Evolutionary conservation across 2,888 invertebrate genomes (phyloP), one percentile per base, ranked within the genome.

Genomic region (Eilema griseolum): DNA sequence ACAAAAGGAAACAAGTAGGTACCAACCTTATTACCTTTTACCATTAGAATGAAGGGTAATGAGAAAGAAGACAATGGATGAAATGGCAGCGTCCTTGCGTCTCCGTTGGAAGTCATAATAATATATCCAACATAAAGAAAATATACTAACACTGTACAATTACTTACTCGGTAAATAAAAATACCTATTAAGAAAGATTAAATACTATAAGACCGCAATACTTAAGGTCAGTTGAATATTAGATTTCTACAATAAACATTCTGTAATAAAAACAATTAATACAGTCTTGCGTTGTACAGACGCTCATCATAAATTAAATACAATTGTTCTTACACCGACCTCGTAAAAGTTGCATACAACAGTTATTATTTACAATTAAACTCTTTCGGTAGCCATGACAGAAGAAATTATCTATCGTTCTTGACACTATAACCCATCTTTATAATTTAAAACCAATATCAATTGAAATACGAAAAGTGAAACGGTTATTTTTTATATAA

Each of bases 401-500:
- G 31, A 65, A 33, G n/a, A 70, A 76, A 73, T 72, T 71, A 56
- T 52, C n/a, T 8, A 26, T 26, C 61, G 71, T 14, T 70, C 71
- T 80, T 80, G 78, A 73, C 72, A 74, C 74, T 78, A 69, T 70
- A 72, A 61, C 68, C 33, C 75, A 70, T 80, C 78, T 76, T 73
- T 74, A 76, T 37, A 69, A 11, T 26, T 10, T 67, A 71, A 76
- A 75, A 71, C n/a, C n/a, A n/a, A n/a, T n/a, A n/a, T n/a, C n/a
- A n/a, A n/a, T n/a, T n/a, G n/a, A n/a, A n/a, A n/a, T n/a, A n/a
- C n/a, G n/a, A n/a, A n/a, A n/a, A n/a, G n/a, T n/a, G n/a, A n/a
- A n/a, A n/a, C n/a, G n/a, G n/a, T n/a, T n/a, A n/a, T n/a, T n/a
- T n/a, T n/a, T n/a, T n/a, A n/a, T n/a, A n/a, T n/a, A n/a, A n/a